phyloP scores from a whole-genome alignment of 2,113 vertebrate species.

The Cynocephalus volans region DNA sequence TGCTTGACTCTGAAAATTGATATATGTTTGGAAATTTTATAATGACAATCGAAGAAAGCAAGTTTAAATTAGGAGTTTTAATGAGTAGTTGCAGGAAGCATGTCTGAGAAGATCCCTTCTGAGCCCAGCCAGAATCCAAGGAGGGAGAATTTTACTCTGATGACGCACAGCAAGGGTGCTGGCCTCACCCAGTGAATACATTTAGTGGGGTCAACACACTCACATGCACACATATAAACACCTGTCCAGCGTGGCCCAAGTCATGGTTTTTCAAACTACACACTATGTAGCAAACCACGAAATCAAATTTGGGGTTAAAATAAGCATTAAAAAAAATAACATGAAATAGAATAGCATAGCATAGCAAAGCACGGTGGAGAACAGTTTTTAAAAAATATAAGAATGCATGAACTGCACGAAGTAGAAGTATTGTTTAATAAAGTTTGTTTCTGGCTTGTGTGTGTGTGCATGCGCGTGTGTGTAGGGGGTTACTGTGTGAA shows the following conservation, averaged over 20 bases:
- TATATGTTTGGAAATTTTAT: not conserved
- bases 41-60: fast-evolving
- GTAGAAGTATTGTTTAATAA: not conserved
- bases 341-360: not conserved
- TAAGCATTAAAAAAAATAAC: not conserved
- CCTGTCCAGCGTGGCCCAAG: no score
- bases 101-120: fast-evolving
- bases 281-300: not conserved
- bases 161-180: fast-evolving
- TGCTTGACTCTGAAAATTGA: not conserved
- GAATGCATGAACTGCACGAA: not conserved
- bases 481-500: fast-evolving
- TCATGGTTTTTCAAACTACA: not conserved
- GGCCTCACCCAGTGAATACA: not conserved
- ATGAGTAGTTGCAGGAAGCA: not conserved
- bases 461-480: not conserved
- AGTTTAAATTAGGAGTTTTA: not conserved
- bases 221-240: no score
- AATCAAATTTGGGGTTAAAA: not conserved
- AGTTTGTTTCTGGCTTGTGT: not conserved
- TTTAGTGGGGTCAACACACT: not conserved
- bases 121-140: not conserved
- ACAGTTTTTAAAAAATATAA: not conserved
- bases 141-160: no score
- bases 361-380: not conserved